Evolutionary conservation across 2,113 vertebrate genomes (phyloP), one percentile per base, ranked within the genome.

Genomic region (Gallinago paraguaiae): DNA sequence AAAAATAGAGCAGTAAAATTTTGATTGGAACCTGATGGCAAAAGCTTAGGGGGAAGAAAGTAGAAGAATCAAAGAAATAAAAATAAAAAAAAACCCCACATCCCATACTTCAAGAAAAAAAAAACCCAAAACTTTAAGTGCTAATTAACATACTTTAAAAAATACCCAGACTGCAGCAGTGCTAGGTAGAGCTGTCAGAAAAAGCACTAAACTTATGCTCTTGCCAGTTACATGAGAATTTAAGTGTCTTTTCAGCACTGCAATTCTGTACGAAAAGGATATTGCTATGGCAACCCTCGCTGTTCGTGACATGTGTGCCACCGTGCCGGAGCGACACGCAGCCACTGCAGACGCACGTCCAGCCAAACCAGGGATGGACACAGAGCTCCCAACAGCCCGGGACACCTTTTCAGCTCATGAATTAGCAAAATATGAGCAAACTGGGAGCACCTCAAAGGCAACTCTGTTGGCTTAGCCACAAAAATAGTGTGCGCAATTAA

Each of bases 141-240:
- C 78, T 95, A 94, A 97, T 97, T 97, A 97, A 95, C 96, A 95
- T 95, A 95, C 50, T 93, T 95, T 72, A 91, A 95, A 95, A 95
- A 96, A 95, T 93, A 95, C 87, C 75, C 94, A 94, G 94, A 77
- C 93, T 95, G 94, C 94, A 96, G 90, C 85, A 90, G 88, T 16
- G 46, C 86, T 87, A 92, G 92, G 86, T 92, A 92, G 94, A 97
- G 93, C 95, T 97, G 94, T 96, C 95, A 96, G 93, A 94, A 95
- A 95, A 95, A 96, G 93, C 94, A 88, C 94, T 91, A 96, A 95
- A 97, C 92, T 96, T 93, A 82, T 92, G 75, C 88, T 95, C 83
- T 88, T 91, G 88, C 92, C 95, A 94, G 88, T 94, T 96, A 71
- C 80, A 92, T 41, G 92, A 93, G 92, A 82, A 95, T 91, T 84